Evolutionary conservation across 1,140 invertebrate species (phyloP), one percentile per base, ranked within the genome.

Genomic region (Neuroterus valhalla): DNA sequence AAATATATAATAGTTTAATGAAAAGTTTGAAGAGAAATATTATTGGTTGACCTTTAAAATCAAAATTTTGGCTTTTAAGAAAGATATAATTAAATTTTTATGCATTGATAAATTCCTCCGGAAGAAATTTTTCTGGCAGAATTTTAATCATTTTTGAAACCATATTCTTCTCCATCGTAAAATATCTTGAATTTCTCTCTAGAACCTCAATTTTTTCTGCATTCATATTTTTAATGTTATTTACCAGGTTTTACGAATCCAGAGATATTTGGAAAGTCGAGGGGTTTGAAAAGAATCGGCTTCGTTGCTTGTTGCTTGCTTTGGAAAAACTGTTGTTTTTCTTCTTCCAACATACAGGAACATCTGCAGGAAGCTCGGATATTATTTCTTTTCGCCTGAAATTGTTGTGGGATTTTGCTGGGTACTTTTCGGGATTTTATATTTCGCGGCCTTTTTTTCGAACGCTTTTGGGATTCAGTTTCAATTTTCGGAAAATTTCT

Each of bases 241-340:
- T 76, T 82, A 86, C 84, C 83, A 66, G 76, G 70, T 71, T 75
- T 67, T 19, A 43, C 55, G 68, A 81, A 86, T 31, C 78, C 76
- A 1, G 79, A 76, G 26, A 88, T 79, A 38, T 84, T 86, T 3
- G 87, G 86, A 71, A 87, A 87, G 15, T 87, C 81, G 0, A 87
- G 69, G 0, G 85, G 85, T 26, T 76, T 83, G 14, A 87, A 72
- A 68, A 52, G 26, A 10, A 38, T 38, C 31, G 31, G 31, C 2
- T 68, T 45, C 15, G n/a, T 75, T 0, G 2, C n/a, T 3, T 48
- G 31, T 38, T 38, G 31, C 31, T 10, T 38, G 31, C 5, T 38
- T 38, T 38, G 31, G 10, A 8, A 38, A 10, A 38, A 38, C 0
- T 38, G 31, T 10, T 38, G 31, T 73, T 14, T 46, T 31, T 14